Evolutionary conservation across 1,140 invertebrate genomes (phyloP).

Genomic region (Scaptomyza pallida): DNA sequence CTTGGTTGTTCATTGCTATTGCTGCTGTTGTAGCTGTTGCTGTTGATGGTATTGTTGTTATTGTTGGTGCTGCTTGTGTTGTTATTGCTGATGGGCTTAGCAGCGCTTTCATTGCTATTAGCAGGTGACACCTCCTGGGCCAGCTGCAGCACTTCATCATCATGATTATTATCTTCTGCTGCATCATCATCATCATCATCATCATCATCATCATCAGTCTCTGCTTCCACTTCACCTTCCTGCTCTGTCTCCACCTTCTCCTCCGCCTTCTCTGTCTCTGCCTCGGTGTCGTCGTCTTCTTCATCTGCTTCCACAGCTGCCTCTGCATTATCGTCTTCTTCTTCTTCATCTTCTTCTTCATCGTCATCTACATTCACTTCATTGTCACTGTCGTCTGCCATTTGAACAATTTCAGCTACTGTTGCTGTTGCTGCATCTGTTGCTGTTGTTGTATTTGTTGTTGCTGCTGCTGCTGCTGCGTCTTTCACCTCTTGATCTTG

Average conservation of each 20-base stretch:
- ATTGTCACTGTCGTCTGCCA: constrained; percentile 67
- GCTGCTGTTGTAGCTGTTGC: background rate
- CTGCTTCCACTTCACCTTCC: background rate
- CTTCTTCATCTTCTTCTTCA: constrained; percentile 46
- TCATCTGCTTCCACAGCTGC: constrained; percentile 1
- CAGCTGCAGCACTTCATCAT: constrained; percentile 9
- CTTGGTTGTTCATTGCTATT: constrained; percentile 28
- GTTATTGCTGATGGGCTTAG: constrained; percentile 11
- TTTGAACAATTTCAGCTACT: constrained; percentile 30
- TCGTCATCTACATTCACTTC: constrained; percentile 71
- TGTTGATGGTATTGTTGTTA: constrained; percentile 2
- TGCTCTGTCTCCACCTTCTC: background rate
- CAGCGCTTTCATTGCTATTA: constrained; percentile 51
- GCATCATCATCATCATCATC: constrained; percentile 3
- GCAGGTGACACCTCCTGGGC: constrained; percentile 27
- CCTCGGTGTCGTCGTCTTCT: constrained; percentile 27
- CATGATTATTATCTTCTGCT: constrained; percentile 9
- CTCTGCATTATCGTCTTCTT: constrained; percentile 15
- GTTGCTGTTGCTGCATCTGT: background rate
- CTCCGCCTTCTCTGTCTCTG: background rate
- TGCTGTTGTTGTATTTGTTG: constrained; percentile 31
- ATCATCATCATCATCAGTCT: constrained; percentile 1
- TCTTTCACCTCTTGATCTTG: constrained; percentile 1
- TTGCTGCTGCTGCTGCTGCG: constrained; percentile 27
- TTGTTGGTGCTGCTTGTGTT: constrained; percentile 10